Evolutionary conservation across 2,797 vertebrate genomes (phyloP).

Genomic region (Lemur catta): DNA sequence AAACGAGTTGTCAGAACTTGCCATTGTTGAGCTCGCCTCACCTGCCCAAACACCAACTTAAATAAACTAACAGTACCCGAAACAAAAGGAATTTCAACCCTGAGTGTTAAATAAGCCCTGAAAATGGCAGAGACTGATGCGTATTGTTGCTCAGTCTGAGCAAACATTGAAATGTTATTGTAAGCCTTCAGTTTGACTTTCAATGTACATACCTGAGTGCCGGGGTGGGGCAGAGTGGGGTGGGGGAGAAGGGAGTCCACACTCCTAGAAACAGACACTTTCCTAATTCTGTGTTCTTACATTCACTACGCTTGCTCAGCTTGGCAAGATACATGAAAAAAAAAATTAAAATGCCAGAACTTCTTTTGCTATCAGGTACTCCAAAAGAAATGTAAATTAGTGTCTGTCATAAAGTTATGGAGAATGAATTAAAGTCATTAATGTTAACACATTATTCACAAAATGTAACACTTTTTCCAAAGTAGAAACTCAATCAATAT

Average conservation of each 20-base stretch:
- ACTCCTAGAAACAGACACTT: background rate
- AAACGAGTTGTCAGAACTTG: slow-evolving; percentile 59
- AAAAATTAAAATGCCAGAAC: slow-evolving; percentile 62
- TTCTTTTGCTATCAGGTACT: slow-evolving; percentile 70
- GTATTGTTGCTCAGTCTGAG: slow-evolving; percentile 36
- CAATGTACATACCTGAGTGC: slow-evolving; percentile 34
- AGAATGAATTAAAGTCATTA: slow-evolving; percentile 78
- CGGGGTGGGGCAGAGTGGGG: background rate
- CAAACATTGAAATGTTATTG: slow-evolving; percentile 59
- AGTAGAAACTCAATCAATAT: slow-evolving; percentile 74
- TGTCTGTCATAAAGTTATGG: slow-evolving; percentile 75
- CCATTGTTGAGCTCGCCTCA: slow-evolving; percentile 52
- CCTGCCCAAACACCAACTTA: slow-evolving; percentile 68
- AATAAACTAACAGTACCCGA: slow-evolving; percentile 54
- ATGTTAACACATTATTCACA: slow-evolving; percentile 74
- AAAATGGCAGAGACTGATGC: slow-evolving; percentile 33
- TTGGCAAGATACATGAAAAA: background rate
- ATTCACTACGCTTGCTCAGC: background rate
- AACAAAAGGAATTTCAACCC: slow-evolving; percentile 74
- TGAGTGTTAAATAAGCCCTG: slow-evolving; percentile 58
- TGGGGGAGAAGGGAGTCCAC: background rate
- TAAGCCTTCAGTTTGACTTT: slow-evolving; percentile 59
- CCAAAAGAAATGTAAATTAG: slow-evolving; percentile 77
- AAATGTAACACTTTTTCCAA: slow-evolving; percentile 61
- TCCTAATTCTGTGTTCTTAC: background rate